Conservation (phyloP, 2,888 invertebrate genomes). For the Pandemis cinnamomeana region DNA sequence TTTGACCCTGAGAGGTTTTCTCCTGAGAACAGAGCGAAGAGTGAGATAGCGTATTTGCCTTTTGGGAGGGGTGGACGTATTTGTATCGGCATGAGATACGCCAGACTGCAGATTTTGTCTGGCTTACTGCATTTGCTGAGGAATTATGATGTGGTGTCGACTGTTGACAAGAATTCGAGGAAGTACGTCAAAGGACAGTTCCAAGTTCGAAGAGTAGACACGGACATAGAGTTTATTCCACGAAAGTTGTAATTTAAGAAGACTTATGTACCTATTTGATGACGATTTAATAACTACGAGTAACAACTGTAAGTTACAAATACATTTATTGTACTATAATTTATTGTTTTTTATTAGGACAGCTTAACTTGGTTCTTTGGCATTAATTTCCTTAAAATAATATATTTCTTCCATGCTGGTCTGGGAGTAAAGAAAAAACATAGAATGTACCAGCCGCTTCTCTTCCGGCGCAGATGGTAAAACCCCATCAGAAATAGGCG, state of each 20-base stretch:
- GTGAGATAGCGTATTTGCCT: constrained; percentile 64
- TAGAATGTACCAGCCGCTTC: too few relatives aligned
- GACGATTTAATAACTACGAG: background rate
- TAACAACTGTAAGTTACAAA: background rate
- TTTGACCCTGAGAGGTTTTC: constrained; percentile 73
- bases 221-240: constrained; percentile 54
- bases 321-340: background rate
- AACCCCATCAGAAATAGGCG: too few relatives aligned
- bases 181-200: constrained; percentile 51
- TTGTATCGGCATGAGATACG: constrained; percentile 71
- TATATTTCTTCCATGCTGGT: too few relatives aligned
- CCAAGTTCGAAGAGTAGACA: constrained; percentile 57
- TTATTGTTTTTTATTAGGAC: background rate
- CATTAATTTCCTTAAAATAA: too few relatives aligned
- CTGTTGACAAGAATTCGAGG: constrained; percentile 4
- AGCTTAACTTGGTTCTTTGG: background rate
- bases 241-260: constrained; percentile 35
- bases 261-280: background rate
- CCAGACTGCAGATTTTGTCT: constrained; percentile 56
- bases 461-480: too few relatives aligned
- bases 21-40: constrained; percentile 49
- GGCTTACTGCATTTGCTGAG: constrained; percentile 37
- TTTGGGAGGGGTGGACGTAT: constrained; percentile 75
- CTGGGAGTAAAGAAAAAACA: too few relatives aligned
- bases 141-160: constrained; percentile 23